A percentile compares a stretch with the other conserved stretches of the same genome.
Evolutionary conservation across 2,797 vertebrate genomes (phyloP).

Genomic region (Coregonus ussuriensis): DNA sequence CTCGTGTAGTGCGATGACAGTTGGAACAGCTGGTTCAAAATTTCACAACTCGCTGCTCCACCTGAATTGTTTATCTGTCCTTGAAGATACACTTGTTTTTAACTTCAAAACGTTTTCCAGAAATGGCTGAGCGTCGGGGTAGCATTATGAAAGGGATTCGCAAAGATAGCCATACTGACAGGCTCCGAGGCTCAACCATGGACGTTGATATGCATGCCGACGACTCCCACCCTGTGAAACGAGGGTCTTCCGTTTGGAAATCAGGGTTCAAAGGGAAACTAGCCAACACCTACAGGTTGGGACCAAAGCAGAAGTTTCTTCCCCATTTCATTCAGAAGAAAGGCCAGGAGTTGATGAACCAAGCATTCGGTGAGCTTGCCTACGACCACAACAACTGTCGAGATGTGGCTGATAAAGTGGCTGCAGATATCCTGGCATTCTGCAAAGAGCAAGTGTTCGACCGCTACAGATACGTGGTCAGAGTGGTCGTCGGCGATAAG

Average conservation of each 20-base stretch:
- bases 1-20: conserved; percentile 13
- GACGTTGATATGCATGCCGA: conserved; percentile 17
- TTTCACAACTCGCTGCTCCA: too few species aligned
- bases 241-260: conserved; percentile 14
- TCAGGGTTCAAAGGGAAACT: conserved; percentile 5
- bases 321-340: conserved; percentile 13
- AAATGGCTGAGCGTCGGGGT: conserved; percentile 5
- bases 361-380: conserved; percentile 4
- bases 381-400: conserved; percentile 22
- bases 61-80: background rate
- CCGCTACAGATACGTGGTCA: conserved; percentile 22
- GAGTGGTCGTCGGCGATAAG: conserved; percentile 16
- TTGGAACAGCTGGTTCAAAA: background rate
- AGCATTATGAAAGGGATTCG: background rate
- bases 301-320: conserved; percentile 13
- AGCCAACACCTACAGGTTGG: conserved; percentile 19
- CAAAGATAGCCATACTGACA: background rate
- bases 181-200: conserved; percentile 30
- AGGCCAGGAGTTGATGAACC: conserved; percentile 3
- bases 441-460: conserved; percentile 13
- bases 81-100: background rate
- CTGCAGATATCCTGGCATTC: conserved; percentile 10
- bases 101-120: background rate
- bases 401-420: conserved; percentile 6
- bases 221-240: background rate